phyloP scores from a whole-genome alignment of 92 coral and sea anemone genomes.

The Zoanthus sansibaricus region DNA sequence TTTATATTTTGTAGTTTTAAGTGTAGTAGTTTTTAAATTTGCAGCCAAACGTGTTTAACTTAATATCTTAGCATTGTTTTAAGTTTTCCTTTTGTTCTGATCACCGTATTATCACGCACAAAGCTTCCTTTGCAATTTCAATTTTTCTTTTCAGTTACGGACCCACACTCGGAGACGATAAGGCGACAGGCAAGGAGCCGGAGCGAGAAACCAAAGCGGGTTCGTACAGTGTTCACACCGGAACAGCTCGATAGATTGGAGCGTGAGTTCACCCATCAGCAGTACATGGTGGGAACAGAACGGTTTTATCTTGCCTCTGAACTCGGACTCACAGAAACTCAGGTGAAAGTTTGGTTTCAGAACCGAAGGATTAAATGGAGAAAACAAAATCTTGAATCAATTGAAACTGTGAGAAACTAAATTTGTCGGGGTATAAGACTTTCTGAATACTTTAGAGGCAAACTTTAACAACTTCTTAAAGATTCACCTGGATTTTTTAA shows the following conservation, averaged over 20 bases:
- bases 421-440: too few species aligned
- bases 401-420: background rate
- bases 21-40: background rate
- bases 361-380: slow-evolving; percentile 91
- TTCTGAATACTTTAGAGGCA: too few species aligned
- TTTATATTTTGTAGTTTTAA: too few species aligned
- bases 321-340: slow-evolving; percentile 86
- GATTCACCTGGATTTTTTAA: too few species aligned
- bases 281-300: slow-evolving; percentile 84
- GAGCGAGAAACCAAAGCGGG: slow-evolving; percentile 69
- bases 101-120: background rate
- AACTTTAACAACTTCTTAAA: too few species aligned
- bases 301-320: slow-evolving; percentile 77
- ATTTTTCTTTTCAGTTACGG: slow-evolving; percentile 14
- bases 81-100: background rate
- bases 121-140: background rate
- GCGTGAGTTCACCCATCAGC: slow-evolving; percentile 80
- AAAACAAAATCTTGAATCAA: slow-evolving; percentile 63
- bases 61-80: background rate
- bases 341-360: slow-evolving; percentile 91
- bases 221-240: slow-evolving; percentile 82
- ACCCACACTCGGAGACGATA: background rate
- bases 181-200: background rate
- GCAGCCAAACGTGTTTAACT: background rate
- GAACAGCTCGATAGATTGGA: slow-evolving; percentile 83